A percentile compares a stretch with the other conserved stretches of the same genome.
Evolutionary conservation across 1,140 invertebrate genomes (phyloP).

Genomic region (Semibalanus balanoides): DNA sequence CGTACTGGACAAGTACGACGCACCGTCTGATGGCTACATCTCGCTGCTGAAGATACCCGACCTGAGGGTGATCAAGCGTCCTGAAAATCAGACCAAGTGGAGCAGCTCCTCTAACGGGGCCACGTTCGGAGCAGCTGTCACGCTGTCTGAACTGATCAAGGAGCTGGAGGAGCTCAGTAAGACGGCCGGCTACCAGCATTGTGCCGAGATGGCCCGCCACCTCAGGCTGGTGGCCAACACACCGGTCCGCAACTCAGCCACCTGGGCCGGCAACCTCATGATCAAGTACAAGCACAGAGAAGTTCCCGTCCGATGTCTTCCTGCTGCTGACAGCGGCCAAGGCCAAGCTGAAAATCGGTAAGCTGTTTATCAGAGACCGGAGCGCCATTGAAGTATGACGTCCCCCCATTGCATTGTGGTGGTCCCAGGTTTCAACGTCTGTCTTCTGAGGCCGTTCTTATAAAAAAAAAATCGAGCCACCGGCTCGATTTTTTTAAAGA

Average conservation of each 20-base stretch:
- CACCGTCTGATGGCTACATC: slow-evolving; percentile 28
- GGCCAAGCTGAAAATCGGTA: slow-evolving; percentile 35
- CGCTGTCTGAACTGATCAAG: slow-evolving; percentile 19
- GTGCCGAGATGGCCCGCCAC: slow-evolving; percentile 12
- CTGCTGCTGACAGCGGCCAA: slow-evolving; percentile 52
- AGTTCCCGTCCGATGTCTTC: slow-evolving; percentile 62
- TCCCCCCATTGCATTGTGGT: no score
- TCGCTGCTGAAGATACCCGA: slow-evolving; percentile 28
- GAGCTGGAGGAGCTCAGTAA: slow-evolving; percentile 14
- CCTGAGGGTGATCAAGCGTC: slow-evolving; percentile 16
- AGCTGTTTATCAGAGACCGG: neutral
- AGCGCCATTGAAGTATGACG: no score
- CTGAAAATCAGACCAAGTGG: neutral
- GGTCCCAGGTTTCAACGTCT: no score
- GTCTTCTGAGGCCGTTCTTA: no score
- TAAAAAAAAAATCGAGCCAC: no score
- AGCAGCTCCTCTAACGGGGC: neutral
- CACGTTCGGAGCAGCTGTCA: slow-evolving; percentile 20
- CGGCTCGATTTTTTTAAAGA: no score
- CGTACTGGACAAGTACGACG: slow-evolving; percentile 28
- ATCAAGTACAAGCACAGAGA: slow-evolving; percentile 51
- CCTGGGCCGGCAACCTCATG: slow-evolving; percentile 60
- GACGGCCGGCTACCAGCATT: slow-evolving; percentile 16
- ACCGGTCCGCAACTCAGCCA: slow-evolving; percentile 31
- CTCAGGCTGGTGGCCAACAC: slow-evolving; percentile 18